These are phyloP conservation scores for Campoplex capitator DNA, from an alignment of 2,888 invertebrate species.

Conservation along the genomic window DNA sequence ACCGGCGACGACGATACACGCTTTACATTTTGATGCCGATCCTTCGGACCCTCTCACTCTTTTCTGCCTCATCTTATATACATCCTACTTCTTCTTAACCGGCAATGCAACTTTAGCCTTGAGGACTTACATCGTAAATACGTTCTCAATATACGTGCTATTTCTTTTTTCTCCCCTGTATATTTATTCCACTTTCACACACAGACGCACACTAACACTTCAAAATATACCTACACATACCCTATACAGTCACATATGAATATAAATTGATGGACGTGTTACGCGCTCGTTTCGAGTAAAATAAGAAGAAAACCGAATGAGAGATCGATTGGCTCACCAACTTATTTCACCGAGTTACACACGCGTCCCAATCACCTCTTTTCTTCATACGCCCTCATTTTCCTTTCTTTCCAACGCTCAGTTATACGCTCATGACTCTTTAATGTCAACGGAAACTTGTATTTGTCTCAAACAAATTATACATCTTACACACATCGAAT, in stretches of 20 bases:
- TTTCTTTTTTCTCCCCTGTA: slow-evolving; percentile 16
- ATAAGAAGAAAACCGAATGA: slow-evolving; percentile 66
- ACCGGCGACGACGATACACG: slow-evolving; percentile 76
- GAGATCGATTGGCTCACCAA: slow-evolving; percentile 70
- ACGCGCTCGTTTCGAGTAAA: slow-evolving; percentile 41
- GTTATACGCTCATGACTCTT: slow-evolving; percentile 6
- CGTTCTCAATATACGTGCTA: slow-evolving; percentile 39
- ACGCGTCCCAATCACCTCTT: slow-evolving; percentile 33
- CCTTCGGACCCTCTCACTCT: slow-evolving; percentile 52
- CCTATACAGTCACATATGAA: slow-evolving; percentile 1
- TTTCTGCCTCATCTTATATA: slow-evolving; percentile 29
- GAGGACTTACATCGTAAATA: slow-evolving; percentile 62
- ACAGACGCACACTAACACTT: slow-evolving; percentile 25
- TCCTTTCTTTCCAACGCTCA: neutral
- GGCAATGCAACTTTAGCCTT: slow-evolving; percentile 66
- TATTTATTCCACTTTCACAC: slow-evolving; percentile 50
- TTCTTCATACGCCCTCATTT: slow-evolving; percentile 47
- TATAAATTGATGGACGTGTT: slow-evolving; percentile 48
- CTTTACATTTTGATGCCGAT: slow-evolving; percentile 77
- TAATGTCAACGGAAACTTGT: slow-evolving; percentile 36
- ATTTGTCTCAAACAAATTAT: slow-evolving; percentile 51
- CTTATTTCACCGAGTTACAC: slow-evolving; percentile 55
- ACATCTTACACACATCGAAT: slow-evolving; percentile 37
- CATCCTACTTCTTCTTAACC: slow-evolving; percentile 52
- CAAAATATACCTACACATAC: slow-evolving; percentile 20